Base-by-base conservation (phyloP, 2,797 vertebrate species). In the Anomalospiza imberbis region DNA sequence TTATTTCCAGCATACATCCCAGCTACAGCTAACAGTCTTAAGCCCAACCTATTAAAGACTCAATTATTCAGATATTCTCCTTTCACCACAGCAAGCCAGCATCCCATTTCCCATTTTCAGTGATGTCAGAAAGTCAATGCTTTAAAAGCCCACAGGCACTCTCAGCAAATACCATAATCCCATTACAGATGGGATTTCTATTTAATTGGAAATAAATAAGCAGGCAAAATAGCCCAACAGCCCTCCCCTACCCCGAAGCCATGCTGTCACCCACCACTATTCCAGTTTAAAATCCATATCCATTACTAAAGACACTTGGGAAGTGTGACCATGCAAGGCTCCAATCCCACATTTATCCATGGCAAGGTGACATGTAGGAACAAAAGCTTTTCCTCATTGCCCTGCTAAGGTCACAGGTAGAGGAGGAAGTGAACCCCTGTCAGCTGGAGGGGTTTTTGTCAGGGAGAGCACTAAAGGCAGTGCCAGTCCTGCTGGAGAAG, bases 161-260 rank as follows among this genome's bases (percentile, higher is more conserved):
- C 72, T 79, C 61, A 58, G 65, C 58, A 94, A 92, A 88, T 54
- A 45, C 65, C 48, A 7, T 80, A 85, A 93, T 87, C 84, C 57
- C 65, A 55, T 92, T 93, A 74, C 47, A 89, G 72, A 77, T 77
- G 44, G 66, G 62, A 91, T 88, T 95, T 91, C 81, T 87, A 42
- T 54, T 92, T 75, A 91, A 66, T 72, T 75, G 60, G 40, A 82
- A 82, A 84, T 36, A 87, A 95, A 60, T 47, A 82, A 73, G 74
- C 53, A 67, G 1, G 0, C 24, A 85, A 72, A 91, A 78, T 7
- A 88, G 70, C 73, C 36, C 57, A 65, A 31, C 24, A 28, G 12
- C 24, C 38, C 19, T n/a, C 7, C 19, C 36, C 36, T 61, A 9
- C 5, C 34, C 45, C n/a, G n/a, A 31, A 78, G 45, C 42, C 42